phyloP scores from a whole-genome alignment of 1,140 invertebrate species.

The Leguminivora glycinivorella region DNA sequence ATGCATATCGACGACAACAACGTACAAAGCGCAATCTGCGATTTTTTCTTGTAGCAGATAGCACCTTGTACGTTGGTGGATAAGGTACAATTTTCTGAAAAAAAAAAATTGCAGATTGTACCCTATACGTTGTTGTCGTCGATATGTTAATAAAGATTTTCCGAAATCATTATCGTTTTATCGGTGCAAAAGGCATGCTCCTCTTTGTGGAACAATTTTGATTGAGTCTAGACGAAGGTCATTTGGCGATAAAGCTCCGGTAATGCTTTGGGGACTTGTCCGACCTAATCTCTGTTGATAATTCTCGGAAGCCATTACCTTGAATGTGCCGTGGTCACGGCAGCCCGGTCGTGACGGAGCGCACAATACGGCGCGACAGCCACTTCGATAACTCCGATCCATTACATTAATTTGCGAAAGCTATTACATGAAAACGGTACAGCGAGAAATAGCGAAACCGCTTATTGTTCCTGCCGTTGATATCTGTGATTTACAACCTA shows the following conservation, averaged over 20 bases:
- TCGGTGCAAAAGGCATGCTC: neutral
- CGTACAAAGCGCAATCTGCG: too few species aligned
- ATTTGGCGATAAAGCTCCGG: constrained; percentile 10
- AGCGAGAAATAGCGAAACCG: constrained; percentile 5
- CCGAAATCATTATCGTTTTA: neutral
- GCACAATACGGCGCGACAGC: constrained; percentile 11
- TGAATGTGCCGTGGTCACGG: constrained; percentile 22
- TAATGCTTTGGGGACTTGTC: constrained; percentile 11
- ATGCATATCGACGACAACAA: too few species aligned
- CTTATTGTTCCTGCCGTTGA: constrained; percentile 34
- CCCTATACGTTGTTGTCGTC: too few species aligned
- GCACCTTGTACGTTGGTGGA: too few species aligned
- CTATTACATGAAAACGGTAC: constrained; percentile 11
- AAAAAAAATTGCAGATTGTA: too few species aligned
- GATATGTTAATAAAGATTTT: constrained; percentile 13
- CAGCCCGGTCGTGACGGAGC: constrained; percentile 7
- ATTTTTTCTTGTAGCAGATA: too few species aligned
- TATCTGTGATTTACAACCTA: constrained; percentile 40
- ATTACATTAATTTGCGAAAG: constrained; percentile 27
- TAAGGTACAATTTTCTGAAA: too few species aligned
- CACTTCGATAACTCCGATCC: constrained; percentile 18
- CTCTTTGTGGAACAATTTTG: neutral
- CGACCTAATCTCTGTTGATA: constrained; percentile 25
- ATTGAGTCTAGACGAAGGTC: constrained; percentile 2
- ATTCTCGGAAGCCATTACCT: constrained; percentile 15